Base-by-base conservation (phyloP, 1,140 invertebrate species). In the Drosophila nebulosa region DNA sequence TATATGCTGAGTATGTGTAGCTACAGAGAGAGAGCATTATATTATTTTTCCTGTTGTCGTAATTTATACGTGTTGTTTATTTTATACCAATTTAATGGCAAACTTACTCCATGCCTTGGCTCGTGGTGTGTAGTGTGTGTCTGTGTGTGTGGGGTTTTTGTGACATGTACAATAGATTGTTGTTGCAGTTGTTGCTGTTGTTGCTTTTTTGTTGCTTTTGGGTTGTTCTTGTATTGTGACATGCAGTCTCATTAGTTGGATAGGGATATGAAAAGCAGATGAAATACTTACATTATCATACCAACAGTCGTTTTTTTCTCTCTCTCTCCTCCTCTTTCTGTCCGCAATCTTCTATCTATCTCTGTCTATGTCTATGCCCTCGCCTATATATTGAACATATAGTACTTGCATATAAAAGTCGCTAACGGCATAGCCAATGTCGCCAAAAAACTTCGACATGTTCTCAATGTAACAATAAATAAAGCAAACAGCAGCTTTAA, bases 21-120 rank as follows among this genome's bases (percentile, higher is more conserved):
- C 12, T 36, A 36, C n/a, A n/a, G 35, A 21, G 10, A 32, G 10
- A 21, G 39, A 46, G 39, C 39, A 46, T 36, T n/a, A 22, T 65
- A 39, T 58, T 70, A 50, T 66, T 73, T 53, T 56, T 66, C 50
- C 50, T 75, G 79, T 32, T 67, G 64, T 57, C 78, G 69, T 85
- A 86, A 80, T 86, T 86, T 85, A 86, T 85, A 80, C 78, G 78
- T 86, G 80, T 70, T 86, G 80, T 85, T 85, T 86, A 86, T 81
- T 85, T 85, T 86, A 86, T 86, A 75, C 69, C 80, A 86, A 85
- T 85, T 86, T 85, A 80, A 85, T 86, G 80, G 39, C 81, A 86
- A 85, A n/a, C n/a, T 77, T 77, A 76, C 61, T 52, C 57, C 32
- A 57, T 39, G 24, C 26, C 24, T 27, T 30, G 27, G 18, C 53